Percentiles rank a stretch among this genome's conserved stretches.
phyloP scores from a whole-genome alignment of 2,113 vertebrate species.

The Lates calcarifer region DNA sequence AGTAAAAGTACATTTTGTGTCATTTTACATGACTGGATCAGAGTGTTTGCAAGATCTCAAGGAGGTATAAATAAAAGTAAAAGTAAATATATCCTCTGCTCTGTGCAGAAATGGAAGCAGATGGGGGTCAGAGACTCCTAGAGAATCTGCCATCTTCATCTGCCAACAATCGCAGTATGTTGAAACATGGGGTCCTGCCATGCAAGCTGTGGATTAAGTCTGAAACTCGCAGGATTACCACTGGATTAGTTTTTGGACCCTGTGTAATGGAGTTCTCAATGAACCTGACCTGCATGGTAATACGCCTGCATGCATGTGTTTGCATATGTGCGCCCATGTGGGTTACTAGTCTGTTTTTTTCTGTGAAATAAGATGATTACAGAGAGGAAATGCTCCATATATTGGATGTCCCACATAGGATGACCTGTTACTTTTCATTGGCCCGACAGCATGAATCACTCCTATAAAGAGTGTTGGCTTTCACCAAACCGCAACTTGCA shows the following conservation, averaged over 20 bases:
- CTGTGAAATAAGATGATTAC: conserved; percentile 62
- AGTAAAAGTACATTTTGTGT: background rate
- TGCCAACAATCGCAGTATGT: conserved; percentile 31
- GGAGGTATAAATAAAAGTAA: background rate
- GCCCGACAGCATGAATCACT: background rate
- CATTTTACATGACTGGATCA: background rate
- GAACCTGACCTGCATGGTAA: conserved; percentile 43
- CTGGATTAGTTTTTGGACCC: conserved; percentile 72
- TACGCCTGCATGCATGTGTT: conserved; percentile 2
- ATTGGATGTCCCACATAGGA: conserved; percentile 31
- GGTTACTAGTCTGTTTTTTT: conserved; percentile 28
- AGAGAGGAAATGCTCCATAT: conserved; percentile 55
- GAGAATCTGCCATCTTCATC: conserved; percentile 38
- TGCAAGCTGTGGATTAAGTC: conserved; percentile 68
- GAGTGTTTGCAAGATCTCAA: background rate
- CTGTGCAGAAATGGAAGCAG: conserved; percentile 19
- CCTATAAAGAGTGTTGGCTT: background rate
- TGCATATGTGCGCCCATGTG: conserved; percentile 13
- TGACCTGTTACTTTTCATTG: background rate
- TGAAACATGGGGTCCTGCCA: conserved; percentile 33
- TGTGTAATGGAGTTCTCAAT: conserved; percentile 56
- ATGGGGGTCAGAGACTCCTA: conserved; percentile 32
- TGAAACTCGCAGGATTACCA: conserved; percentile 76
- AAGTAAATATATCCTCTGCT: conserved; percentile 9
- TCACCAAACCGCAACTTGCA: background rate